Evolutionary conservation across 2,888 invertebrate genomes (phyloP).

Genomic region (Sphaerophoria taeniata): DNA sequence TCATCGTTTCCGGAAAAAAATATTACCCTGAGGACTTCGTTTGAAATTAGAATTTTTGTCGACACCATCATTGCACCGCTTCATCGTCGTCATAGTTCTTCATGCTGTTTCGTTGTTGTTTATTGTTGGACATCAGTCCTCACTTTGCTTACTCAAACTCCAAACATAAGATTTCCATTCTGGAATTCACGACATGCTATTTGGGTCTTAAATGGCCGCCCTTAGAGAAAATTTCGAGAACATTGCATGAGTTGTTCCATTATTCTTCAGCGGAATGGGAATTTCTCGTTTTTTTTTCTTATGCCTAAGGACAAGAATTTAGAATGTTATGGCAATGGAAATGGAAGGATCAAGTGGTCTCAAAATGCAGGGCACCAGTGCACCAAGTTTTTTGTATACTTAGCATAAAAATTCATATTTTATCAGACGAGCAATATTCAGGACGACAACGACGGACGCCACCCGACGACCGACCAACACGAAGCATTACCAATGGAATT

Average conservation of each 20-base stretch:
- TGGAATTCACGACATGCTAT: conserved; percentile 60
- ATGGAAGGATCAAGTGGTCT: conserved; percentile 50
- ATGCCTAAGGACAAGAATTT: conserved; percentile 26
- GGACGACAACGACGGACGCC: conserved; percentile 9
- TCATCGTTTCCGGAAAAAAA: conserved; percentile 59
- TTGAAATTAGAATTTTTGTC: conserved; percentile 10
- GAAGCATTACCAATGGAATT: neutral
- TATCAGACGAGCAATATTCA: conserved; percentile 30
- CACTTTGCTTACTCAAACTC: neutral
- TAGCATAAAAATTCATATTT: conserved; percentile 72
- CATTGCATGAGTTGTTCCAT: conserved; percentile 49
- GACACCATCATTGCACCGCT: neutral
- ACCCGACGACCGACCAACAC: neutral
- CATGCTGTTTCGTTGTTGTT: conserved; percentile 10
- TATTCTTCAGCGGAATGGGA: neutral
- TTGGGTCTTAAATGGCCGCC: conserved; percentile 56
- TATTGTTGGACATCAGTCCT: conserved; percentile 29
- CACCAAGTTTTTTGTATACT: conserved; percentile 52
- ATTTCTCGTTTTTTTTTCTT: neutral
- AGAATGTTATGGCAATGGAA: conserved; percentile 19
- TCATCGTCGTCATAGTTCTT: no score
- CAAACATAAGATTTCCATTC: conserved; percentile 34
- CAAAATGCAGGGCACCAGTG: conserved; percentile 54
- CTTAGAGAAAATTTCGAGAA: conserved; percentile 53
- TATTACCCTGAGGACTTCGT: conserved; percentile 54